Evolutionary conservation across 2,797 vertebrate genomes (phyloP), one percentile per base, ranked within the genome.

Genomic region (Coracias cyanogaster): DNA sequence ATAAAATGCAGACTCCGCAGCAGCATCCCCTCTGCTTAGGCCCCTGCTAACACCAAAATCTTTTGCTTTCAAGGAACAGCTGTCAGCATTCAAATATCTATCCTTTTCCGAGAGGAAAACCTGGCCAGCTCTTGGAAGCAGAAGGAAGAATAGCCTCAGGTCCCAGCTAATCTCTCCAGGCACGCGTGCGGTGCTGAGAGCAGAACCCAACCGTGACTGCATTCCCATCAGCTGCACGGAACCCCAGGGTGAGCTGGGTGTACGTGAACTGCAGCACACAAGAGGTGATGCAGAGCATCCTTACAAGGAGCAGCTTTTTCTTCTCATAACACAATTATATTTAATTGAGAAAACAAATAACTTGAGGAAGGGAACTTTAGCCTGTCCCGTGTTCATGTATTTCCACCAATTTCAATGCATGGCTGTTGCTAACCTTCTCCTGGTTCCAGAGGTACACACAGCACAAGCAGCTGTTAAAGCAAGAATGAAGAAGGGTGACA

Each of bases 211-310:
- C n/a, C 1, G 0, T 10, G 28, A 52, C 41, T 0, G 0, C 58
- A 33, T 24, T 54, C 78, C 54, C 66, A n/a, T 6, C 0, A 0
- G 31, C 48, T 10, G 1, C 2, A 2, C 39, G 70, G 55, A 71
- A 39, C 25, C n/a, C 51, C 29, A 5, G 51, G 25, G n/a, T 13
- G 46, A 57, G 33, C 43, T 16, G 43, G 37, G 26, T 21, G 29
- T 29, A n/a, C 1, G 0, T 22, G 8, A 94, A 46, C 29, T 9
- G 58, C 43, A 39, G 45, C 0, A 1, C 71, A n/a, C 33, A 25
- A 35, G 58, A 79, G 33, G 37, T 35, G 54, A 71, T 17, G 52
- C 61, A 76, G 22, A 81, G 54, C 57, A 66, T 14, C n/a, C 31
- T 46, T 37, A 57, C 51, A 51, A 51, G 35, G 15, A 72, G 9